phyloP scores from a whole-genome alignment of 2,113 vertebrate species.

The Fukomys damarensis region DNA sequence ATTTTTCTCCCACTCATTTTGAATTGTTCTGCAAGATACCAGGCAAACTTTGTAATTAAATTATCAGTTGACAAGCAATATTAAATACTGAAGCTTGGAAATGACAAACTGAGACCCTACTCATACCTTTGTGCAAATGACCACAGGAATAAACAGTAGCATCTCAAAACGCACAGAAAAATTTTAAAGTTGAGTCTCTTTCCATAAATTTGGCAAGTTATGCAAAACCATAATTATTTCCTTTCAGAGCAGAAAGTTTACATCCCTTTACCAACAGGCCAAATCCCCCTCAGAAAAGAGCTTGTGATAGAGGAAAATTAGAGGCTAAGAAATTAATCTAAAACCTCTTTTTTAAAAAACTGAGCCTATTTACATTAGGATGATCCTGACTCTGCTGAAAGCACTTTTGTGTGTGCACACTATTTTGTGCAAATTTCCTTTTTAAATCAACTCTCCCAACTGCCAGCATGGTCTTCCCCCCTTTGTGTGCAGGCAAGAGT shows the following conservation, averaged over 20 bases:
- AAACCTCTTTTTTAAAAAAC: conserved; percentile 52
- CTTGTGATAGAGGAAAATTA: not conserved
- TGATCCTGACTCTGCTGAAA: conserved; percentile 47
- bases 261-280: not conserved
- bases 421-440: conserved; percentile 74
- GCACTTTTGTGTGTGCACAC: conserved; percentile 49
- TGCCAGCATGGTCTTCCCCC: conserved; percentile 59
- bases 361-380: conserved; percentile 56
- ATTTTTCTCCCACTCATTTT: conserved; percentile 45
- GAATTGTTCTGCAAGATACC: not conserved
- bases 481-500: conserved; percentile 78
- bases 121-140: not conserved
- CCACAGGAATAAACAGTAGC: not conserved
- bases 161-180: conserved; percentile 44
- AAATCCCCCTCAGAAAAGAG: not conserved
- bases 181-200: not conserved
- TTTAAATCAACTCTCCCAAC: conserved; percentile 74
- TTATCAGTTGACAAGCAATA: not conserved
- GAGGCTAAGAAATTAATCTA: not conserved
- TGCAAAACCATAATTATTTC: not conserved
- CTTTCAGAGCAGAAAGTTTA: conserved; percentile 29
- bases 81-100: conserved; percentile 28
- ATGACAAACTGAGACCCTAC: not conserved
- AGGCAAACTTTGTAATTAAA: conserved; percentile 48
- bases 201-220: not conserved